phyloP scores from a whole-genome alignment of 2,888 invertebrate genomes.

The Hoplodrina blanda region DNA sequence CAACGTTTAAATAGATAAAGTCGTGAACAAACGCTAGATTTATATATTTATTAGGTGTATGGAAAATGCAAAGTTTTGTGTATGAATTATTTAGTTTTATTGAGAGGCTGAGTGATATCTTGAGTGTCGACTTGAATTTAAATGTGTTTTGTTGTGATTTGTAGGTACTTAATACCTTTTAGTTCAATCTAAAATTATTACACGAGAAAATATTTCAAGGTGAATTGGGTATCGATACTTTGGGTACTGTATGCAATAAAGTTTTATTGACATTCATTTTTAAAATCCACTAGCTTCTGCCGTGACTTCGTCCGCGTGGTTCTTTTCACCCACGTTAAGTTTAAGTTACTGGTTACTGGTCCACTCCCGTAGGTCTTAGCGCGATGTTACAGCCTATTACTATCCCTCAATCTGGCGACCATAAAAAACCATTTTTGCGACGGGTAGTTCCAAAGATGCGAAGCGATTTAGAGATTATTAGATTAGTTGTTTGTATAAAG shows the following conservation, averaged over 20 bases:
- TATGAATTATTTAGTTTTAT: constrained; percentile 48
- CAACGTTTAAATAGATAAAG: too few relatives aligned
- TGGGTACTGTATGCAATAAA: not conserved
- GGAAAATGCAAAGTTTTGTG: constrained; percentile 36
- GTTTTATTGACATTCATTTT: not conserved
- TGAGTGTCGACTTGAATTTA: constrained; percentile 11
- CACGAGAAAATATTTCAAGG: constrained; percentile 1
- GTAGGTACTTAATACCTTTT: not conserved
- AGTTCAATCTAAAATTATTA: constrained; percentile 13
- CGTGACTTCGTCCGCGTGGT: too few relatives aligned
- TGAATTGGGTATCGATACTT: not conserved
- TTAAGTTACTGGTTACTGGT: too few relatives aligned
- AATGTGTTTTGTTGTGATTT: constrained; percentile 30
- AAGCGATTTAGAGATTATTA: too few relatives aligned
- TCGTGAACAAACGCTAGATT: not conserved
- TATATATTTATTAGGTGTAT: constrained; percentile 47
- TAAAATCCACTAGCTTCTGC: not conserved
- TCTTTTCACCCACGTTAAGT: too few relatives aligned
- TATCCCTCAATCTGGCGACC: too few relatives aligned
- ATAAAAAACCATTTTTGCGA: too few relatives aligned
- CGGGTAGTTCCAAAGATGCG: too few relatives aligned
- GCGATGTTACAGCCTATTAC: too few relatives aligned
- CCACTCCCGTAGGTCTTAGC: too few relatives aligned
- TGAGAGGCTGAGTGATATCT: constrained; percentile 37
- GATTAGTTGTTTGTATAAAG: too few relatives aligned